phyloP scores from a whole-genome alignment of 2,888 invertebrate species.

The Polyommatus icarus region DNA sequence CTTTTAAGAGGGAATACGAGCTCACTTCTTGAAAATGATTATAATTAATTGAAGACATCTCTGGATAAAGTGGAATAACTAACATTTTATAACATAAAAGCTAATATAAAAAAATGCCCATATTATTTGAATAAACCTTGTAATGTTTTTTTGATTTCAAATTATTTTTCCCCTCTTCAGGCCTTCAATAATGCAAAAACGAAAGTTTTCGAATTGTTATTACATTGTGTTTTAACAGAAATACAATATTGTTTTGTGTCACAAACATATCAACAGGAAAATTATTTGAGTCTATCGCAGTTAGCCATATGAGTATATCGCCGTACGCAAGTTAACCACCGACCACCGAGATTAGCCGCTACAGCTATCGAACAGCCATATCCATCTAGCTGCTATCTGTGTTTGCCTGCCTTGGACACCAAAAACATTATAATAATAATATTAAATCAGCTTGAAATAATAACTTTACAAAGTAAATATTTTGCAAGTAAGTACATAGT shows the following conservation, averaged over 20 bases:
- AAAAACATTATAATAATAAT: not conserved
- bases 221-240: not conserved
- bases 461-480: not conserved
- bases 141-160: too few relatives aligned
- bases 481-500: too few relatives aligned
- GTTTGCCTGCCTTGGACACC: not conserved
- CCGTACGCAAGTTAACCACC: not conserved
- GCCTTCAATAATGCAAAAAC: too few relatives aligned
- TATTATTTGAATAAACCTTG: too few relatives aligned
- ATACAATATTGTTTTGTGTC: not conserved
- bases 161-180: too few relatives aligned
- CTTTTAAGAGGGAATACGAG: too few relatives aligned
- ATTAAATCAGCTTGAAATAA: not conserved
- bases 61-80: too few relatives aligned
- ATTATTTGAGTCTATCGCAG: slow-evolving; percentile 5
- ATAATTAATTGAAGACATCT: too few relatives aligned
- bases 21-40: too few relatives aligned
- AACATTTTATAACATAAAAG: too few relatives aligned
- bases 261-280: slow-evolving; percentile 7
- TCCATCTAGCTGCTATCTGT: not conserved
- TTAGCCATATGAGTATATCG: slow-evolving; percentile 14
- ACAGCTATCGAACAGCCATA: not conserved
- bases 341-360: slow-evolving; percentile 7
- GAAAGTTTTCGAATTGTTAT: not conserved
- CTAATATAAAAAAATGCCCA: too few relatives aligned